Conservation (phyloP, 2,113 vertebrate species). For the Suricata suricatta region DNA sequence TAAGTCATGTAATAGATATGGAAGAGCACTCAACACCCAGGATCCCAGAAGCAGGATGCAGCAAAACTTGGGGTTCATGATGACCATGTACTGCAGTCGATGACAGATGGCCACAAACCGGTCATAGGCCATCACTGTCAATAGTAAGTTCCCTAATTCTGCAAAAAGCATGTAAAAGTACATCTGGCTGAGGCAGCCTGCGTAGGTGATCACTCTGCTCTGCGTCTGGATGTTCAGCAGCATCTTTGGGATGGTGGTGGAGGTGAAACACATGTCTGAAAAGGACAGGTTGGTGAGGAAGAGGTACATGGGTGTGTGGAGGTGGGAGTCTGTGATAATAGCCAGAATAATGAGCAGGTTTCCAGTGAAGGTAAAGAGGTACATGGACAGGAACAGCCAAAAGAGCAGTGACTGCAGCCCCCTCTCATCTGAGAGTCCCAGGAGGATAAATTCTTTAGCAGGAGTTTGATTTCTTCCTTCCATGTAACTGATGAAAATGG, state of each 20-base stretch:
- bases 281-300: conserved; percentile 35
- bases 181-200: conserved; percentile 47
- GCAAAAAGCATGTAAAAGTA: conserved; percentile 14
- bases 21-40: too few relatives aligned
- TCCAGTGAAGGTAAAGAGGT: neutral
- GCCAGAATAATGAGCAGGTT: conserved; percentile 13
- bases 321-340: neutral
- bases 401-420: neutral
- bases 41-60: too few relatives aligned
- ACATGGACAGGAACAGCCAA: neutral
- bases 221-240: neutral
- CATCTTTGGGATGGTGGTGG: conserved; percentile 49
- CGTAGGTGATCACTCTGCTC: neutral
- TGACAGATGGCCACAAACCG: conserved; percentile 49
- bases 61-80: neutral
- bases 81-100: neutral
- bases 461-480: neutral
- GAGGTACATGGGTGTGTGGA: conserved; percentile 42
- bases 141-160: conserved; percentile 2
- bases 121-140: conserved; percentile 62
- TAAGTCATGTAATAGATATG: too few relatives aligned
- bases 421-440: neutral
- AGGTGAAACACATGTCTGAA: neutral
- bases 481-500: neutral
- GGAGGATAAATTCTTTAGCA: neutral